Evolutionary conservation across 2,113 vertebrate species (phyloP).

Genomic region (Indicator indicator): DNA sequence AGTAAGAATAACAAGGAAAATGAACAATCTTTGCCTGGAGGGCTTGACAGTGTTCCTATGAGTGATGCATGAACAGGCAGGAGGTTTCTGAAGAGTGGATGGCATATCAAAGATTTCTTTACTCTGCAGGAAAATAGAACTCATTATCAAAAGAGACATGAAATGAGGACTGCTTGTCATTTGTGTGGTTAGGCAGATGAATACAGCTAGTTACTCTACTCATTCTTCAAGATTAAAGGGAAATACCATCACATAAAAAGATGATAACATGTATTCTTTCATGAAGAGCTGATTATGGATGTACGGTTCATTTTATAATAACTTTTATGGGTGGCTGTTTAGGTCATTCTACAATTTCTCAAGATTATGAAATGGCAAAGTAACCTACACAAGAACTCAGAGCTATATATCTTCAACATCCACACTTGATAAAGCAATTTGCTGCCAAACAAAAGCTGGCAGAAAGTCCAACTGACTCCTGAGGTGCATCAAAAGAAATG

Average conservation of each 20-base stretch:
- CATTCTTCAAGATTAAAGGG: conserved; percentile 23
- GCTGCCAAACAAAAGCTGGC: neutral
- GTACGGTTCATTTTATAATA: neutral
- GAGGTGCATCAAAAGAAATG: neutral
- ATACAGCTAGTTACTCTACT: neutral
- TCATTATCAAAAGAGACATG: neutral
- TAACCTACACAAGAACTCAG: neutral
- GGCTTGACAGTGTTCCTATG: neutral
- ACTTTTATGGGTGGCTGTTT: neutral
- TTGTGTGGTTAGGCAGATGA: neutral
- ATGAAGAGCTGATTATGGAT: neutral
- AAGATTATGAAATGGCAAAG: neutral
- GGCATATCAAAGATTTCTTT: conserved; percentile 5
- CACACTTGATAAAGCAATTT: neutral
- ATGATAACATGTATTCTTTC: neutral
- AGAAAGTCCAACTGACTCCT: neutral
- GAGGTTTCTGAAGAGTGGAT: neutral
- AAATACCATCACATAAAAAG: neutral
- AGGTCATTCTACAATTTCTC: neutral
- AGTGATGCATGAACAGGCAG: neutral
- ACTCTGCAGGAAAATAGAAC: neutral
- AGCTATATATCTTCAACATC: neutral
- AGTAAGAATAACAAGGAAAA: neutral
- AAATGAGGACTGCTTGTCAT: neutral
- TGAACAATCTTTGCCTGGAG: neutral